Conservation (phyloP, 2,113 vertebrate genomes). For the Conger conger region DNA sequence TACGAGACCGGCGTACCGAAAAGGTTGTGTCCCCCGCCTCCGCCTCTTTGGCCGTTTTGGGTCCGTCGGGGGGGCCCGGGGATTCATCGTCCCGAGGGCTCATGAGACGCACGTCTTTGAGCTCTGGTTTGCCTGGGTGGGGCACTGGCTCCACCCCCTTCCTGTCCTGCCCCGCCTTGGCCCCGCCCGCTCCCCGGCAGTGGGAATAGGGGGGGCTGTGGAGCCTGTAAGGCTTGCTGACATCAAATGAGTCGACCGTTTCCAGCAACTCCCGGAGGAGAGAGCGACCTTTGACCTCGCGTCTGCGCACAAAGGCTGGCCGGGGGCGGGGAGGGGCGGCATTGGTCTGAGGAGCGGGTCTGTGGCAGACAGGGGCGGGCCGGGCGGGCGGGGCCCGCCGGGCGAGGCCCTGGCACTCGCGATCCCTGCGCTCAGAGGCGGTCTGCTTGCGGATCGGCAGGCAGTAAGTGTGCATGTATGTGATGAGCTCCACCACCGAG, state of each 20-base stretch:
- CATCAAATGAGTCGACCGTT: slow-evolving; percentile 81
- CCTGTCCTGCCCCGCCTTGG: slow-evolving; percentile 7
- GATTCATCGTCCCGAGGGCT: slow-evolving; percentile 40
- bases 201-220: slow-evolving; percentile 82
- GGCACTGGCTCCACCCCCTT: slow-evolving; percentile 11
- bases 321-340: slow-evolving; percentile 50
- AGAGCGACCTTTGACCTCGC: slow-evolving; percentile 71
- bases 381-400: slow-evolving; percentile 48
- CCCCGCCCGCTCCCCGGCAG: slow-evolving; percentile 28
- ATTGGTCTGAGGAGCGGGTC: slow-evolving; percentile 39
- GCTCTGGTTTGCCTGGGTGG: slow-evolving; percentile 47
- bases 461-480: slow-evolving; percentile 98
- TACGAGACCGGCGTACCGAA: slow-evolving; percentile 85
- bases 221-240: slow-evolving; percentile 94
- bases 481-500: slow-evolving; percentile 89
- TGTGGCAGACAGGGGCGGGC: slow-evolving; percentile 41
- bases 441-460: slow-evolving; percentile 85
- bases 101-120: slow-evolving; percentile 53
- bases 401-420: slow-evolving; percentile 60
- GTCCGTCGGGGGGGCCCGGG: background rate
- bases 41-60: slow-evolving; percentile 55
- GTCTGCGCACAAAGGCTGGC: slow-evolving; percentile 56
- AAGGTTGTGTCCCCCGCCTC: slow-evolving; percentile 58
- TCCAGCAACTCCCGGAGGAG: slow-evolving; percentile 89
- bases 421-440: slow-evolving; percentile 60